A percentile compares a stretch with the other conserved stretches of the same genome.
These are phyloP conservation scores for Pachycephala philippinensis DNA, from an alignment of 2,113 vertebrate genomes.

Conservation along the genomic window DNA sequence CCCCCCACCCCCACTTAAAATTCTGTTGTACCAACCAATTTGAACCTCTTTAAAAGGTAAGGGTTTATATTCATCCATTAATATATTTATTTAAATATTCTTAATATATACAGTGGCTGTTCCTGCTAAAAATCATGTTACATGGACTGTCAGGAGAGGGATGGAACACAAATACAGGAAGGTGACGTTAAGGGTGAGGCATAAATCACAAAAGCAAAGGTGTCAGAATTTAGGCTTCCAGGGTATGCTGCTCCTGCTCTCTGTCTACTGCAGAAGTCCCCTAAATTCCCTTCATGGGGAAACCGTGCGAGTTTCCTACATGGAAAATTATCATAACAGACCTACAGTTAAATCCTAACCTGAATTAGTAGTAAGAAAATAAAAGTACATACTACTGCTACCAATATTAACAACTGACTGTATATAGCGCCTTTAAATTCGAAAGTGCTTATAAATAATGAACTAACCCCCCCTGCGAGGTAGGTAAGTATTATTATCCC, in stretches of 20 bases:
- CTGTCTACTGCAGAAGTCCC: background rate
- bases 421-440: slow-evolving; percentile 43
- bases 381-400: background rate
- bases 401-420: background rate
- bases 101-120: slow-evolving; percentile 38
- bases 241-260: background rate
- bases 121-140: slow-evolving; percentile 28
- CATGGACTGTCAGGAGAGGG: background rate
- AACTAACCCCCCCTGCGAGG: slow-evolving; percentile 55
- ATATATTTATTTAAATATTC: slow-evolving; percentile 39
- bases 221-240: background rate
- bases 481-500: slow-evolving; percentile 60
- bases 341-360: slow-evolving; percentile 10
- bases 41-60: slow-evolving; percentile 5
- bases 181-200: background rate
- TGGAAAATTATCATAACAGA: background rate
- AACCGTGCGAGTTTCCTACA: slow-evolving; percentile 10
- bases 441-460: slow-evolving; percentile 47
- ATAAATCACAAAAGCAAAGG: slow-evolving; percentile 2
- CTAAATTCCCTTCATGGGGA: slow-evolving; percentile 14
- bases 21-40: background rate
- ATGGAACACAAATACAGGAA: background rate
- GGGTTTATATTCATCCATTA: background rate
- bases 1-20: background rate
- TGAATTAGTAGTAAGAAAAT: slow-evolving; percentile 46